These are phyloP conservation scores for Triplophysa bombifrons DNA, from an alignment of 2,797 vertebrate genomes.

Conservation along the genomic window DNA sequence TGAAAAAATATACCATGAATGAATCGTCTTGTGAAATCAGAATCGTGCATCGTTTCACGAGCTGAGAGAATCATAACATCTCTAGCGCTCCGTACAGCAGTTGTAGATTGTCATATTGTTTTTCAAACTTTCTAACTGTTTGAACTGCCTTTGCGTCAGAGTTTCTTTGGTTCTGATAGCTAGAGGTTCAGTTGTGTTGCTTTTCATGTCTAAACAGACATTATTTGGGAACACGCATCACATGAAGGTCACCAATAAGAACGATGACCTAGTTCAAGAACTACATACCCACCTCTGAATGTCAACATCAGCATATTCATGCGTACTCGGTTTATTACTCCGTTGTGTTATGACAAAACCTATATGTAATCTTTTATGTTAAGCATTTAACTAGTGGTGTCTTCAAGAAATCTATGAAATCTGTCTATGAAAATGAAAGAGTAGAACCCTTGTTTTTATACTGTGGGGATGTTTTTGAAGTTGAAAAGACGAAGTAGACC, in stretches of 20 bases:
- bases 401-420: too few species aligned
- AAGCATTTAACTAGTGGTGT: background rate
- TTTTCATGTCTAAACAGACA: background rate
- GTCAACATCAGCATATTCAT: conserved; percentile 22
- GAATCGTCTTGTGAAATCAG: too few species aligned
- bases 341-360: background rate
- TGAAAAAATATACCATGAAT: too few species aligned
- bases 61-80: too few species aligned
- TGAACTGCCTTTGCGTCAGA: conserved; percentile 2
- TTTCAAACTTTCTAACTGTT: background rate
- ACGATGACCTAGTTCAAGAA: conserved; percentile 35
- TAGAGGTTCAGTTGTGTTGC: conserved; percentile 10
- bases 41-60: too few species aligned
- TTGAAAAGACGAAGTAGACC: background rate
- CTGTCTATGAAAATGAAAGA: background rate
- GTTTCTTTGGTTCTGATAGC: conserved; percentile 4
- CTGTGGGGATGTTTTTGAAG: background rate
- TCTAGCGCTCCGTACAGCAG: too few species aligned
- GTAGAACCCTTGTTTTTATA: background rate
- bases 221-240: conserved; percentile 13
- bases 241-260: conserved; percentile 15
- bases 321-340: background rate
- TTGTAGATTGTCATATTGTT: too few species aligned
- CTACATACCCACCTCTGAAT: background rate
- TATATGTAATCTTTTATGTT: background rate